Conservation (phyloP, 2,797 vertebrate genomes). For the Sphenopsis melanotis region DNA sequence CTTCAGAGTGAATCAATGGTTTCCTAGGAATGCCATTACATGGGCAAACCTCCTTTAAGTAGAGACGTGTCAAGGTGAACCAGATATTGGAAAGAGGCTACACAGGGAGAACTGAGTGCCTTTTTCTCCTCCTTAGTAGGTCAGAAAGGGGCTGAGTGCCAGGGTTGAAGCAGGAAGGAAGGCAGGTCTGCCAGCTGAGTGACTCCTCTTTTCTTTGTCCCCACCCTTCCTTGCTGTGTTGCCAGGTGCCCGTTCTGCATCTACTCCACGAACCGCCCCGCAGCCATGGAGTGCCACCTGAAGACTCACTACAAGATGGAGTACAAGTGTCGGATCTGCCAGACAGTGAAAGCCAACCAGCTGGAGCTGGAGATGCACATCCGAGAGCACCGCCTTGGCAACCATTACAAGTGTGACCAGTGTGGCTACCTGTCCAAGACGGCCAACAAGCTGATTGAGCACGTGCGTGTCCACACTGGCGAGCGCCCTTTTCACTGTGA, state of each 20-base stretch:
- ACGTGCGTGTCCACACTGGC: constrained; percentile 98
- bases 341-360: constrained; percentile 94
- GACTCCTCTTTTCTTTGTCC: constrained; percentile 5
- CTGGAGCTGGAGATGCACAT: constrained; percentile 97
- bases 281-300: constrained; percentile 98
- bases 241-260: constrained; percentile 97
- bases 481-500: constrained; percentile 99
- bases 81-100: neutral
- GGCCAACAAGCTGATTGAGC: constrained; percentile 99
- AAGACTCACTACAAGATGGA: constrained; percentile 99
- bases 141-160: constrained; percentile 1
- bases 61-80: neutral
- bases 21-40: neutral
- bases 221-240: constrained; percentile 25
- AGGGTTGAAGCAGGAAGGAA: neutral
- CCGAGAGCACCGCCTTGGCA: constrained; percentile 96
- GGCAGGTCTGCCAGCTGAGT: neutral
- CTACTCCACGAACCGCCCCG: constrained; percentile 98
- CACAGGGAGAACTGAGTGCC: neutral
- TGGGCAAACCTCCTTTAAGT: neutral
- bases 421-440: constrained; percentile 99
- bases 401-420: constrained; percentile 99
- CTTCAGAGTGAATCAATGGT: neutral
- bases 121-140: neutral
- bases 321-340: constrained; percentile 99